These are phyloP conservation scores for Drosophila pectinifera DNA, from an alignment of 1,140 invertebrate genomes.

Conservation along the genomic window DNA sequence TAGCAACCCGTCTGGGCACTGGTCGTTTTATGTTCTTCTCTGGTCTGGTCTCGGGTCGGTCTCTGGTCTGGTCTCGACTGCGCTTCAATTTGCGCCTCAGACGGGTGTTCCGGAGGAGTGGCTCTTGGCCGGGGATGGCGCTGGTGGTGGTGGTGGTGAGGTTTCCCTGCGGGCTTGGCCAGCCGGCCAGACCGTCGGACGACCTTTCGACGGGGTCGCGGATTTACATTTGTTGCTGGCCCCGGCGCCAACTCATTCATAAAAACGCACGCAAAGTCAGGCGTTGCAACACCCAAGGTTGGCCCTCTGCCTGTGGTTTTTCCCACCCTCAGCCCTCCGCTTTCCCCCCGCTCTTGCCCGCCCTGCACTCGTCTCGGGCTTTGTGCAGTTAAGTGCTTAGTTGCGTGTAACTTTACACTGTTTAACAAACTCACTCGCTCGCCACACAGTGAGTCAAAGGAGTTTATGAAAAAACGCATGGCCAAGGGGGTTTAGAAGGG, in stretches of 20 bases:
- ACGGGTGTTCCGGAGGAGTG: conserved; percentile 17
- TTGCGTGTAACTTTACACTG: conserved; percentile 81
- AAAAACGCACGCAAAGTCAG: conserved; percentile 73
- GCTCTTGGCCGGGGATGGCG: background rate
- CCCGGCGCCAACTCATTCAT: conserved; percentile 65
- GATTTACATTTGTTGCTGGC: conserved; percentile 74
- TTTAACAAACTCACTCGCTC: conserved; percentile 73
- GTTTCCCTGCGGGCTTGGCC: conserved; percentile 30
- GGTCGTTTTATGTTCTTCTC: conserved; percentile 48
- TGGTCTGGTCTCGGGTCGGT: conserved; percentile 27
- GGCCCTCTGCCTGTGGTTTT: conserved; percentile 59
- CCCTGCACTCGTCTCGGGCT: conserved; percentile 29
- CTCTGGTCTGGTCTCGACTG: conserved; percentile 37
- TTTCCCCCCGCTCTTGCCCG: background rate
- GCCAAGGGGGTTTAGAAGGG: background rate
- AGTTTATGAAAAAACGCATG: conserved; percentile 23
- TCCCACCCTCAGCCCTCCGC: background rate
- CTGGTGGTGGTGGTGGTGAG: conserved; percentile 14
- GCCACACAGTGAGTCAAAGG: conserved; percentile 43
- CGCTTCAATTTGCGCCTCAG: conserved; percentile 68
- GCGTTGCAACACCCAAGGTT: conserved; percentile 73
- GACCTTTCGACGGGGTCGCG: conserved; percentile 71
- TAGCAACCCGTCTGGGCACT: conserved; percentile 50
- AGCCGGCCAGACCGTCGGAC: conserved; percentile 28
- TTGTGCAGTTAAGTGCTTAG: conserved; percentile 82